Evolutionary conservation across 1,140 invertebrate species (phyloP).

Genomic region (Ceratina japonica): DNA sequence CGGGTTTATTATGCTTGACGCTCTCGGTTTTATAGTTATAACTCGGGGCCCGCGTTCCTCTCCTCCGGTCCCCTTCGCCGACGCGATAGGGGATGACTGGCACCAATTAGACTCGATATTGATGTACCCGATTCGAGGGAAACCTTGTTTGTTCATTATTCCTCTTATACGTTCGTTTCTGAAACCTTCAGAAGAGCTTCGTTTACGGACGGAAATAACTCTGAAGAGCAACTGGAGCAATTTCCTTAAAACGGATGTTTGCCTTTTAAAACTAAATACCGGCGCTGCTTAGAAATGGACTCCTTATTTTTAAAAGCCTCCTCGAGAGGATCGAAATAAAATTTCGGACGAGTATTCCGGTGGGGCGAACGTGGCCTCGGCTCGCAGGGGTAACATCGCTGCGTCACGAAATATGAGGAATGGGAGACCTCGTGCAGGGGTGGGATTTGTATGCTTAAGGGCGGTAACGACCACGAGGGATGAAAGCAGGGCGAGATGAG

Average conservation of each 20-base stretch:
- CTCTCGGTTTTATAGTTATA: constrained; percentile 73
- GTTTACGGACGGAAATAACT: not conserved
- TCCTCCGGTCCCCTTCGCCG: constrained; percentile 35
- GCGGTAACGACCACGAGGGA: constrained; percentile 49
- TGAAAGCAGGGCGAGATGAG: constrained; percentile 34
- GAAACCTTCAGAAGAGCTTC: not conserved
- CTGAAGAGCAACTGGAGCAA: too few relatives aligned
- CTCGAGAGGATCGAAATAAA: not conserved
- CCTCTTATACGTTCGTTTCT: not conserved
- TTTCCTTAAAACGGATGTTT: not conserved
- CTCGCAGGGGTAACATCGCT: constrained; percentile 9
- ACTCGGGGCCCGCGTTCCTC: constrained; percentile 56
- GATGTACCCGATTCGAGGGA: constrained; percentile 62
- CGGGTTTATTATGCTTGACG: constrained; percentile 72
- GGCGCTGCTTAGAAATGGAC: not conserved
- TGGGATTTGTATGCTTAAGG: constrained; percentile 68
- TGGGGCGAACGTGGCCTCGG: not conserved
- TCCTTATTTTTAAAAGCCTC: not conserved
- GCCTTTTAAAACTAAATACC: not conserved
- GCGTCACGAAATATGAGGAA: constrained; percentile 24
- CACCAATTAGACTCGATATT: constrained; percentile 72
- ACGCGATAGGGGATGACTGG: constrained; percentile 59
- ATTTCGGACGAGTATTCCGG: not conserved
- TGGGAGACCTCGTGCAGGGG: constrained; percentile 34
- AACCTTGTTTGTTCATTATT: not conserved